phyloP scores from a whole-genome alignment of 1,140 invertebrate genomes.

The Lordiphosa clarofinis region DNA sequence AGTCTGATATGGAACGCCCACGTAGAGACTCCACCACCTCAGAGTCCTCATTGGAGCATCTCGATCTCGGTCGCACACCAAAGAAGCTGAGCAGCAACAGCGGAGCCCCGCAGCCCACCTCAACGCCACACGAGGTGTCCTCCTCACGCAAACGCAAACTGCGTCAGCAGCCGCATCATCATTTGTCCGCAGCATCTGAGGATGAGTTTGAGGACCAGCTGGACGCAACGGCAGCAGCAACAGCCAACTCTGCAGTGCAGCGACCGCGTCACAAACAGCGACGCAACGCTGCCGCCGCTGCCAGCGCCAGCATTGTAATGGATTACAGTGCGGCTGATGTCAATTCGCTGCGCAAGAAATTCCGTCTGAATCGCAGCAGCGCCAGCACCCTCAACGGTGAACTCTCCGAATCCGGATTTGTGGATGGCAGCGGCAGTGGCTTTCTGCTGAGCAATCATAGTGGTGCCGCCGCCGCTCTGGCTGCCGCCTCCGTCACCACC shows the following conservation, averaged over 20 bases:
- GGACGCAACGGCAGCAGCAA: conserved; percentile 12
- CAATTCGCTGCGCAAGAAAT: conserved; percentile 74
- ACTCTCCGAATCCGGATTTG: conserved; percentile 68
- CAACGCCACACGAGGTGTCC: conserved; percentile 54
- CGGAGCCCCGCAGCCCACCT: conserved; percentile 56
- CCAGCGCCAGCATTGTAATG: conserved; percentile 64
- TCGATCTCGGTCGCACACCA: conserved; percentile 73
- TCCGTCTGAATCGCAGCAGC: conserved; percentile 63
- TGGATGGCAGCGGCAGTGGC: conserved; percentile 62
- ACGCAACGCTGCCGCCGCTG: conserved; percentile 38
- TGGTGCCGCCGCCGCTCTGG: conserved; percentile 3
- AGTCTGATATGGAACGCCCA: conserved; percentile 55
- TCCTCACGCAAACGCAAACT: conserved; percentile 56
- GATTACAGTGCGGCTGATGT: conserved; percentile 61
- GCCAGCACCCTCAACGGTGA: conserved; percentile 15
- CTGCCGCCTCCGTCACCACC: neutral
- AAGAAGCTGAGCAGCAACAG: conserved; percentile 65
- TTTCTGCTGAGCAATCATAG: conserved; percentile 42
- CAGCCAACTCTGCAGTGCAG: conserved; percentile 19
- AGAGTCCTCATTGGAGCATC: conserved; percentile 76
- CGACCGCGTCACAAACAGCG: conserved; percentile 63
- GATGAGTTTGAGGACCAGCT: conserved; percentile 8
- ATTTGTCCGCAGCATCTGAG: conserved; percentile 17
- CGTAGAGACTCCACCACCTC: conserved; percentile 74
- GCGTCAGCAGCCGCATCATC: conserved; percentile 42